Evolutionary conservation across 2,888 invertebrate genomes (phyloP).

Genomic region (Trichopria drosophilae): DNA sequence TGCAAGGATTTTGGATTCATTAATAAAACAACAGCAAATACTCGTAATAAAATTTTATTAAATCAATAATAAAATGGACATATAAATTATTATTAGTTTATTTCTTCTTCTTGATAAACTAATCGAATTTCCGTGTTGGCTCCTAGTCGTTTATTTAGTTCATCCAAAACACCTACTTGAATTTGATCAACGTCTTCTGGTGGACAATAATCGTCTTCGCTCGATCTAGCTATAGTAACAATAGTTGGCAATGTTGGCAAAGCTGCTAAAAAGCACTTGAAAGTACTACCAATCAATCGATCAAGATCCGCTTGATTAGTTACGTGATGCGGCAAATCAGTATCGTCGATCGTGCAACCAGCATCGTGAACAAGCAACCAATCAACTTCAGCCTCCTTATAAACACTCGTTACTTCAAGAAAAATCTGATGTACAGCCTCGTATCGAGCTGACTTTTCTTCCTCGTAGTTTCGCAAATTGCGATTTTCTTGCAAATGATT

Average conservation of each 20-base stretch:
- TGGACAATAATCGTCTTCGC: slow-evolving; percentile 88
- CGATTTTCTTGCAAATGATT: slow-evolving; percentile 67
- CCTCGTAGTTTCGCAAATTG: slow-evolving; percentile 60
- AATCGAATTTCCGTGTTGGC: slow-evolving; percentile 43
- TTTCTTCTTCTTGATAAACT: slow-evolving; percentile 43
- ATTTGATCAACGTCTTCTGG: slow-evolving; percentile 79
- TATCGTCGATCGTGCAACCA: slow-evolving; percentile 86
- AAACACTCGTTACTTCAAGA: slow-evolving; percentile 49
- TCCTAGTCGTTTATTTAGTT: slow-evolving; percentile 57
- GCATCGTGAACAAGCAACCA: slow-evolving; percentile 83
- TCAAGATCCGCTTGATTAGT: slow-evolving; percentile 71
- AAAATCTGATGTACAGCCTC: slow-evolving; percentile 45
- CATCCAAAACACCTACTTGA: slow-evolving; percentile 68
- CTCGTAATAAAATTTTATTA: too few relatives aligned
- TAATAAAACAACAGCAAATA: too few relatives aligned
- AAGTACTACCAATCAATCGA: slow-evolving; percentile 63
- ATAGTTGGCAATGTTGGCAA: slow-evolving; percentile 69
- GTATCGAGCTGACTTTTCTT: slow-evolving; percentile 47
- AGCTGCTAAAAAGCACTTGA: slow-evolving; percentile 64
- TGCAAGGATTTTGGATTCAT: slow-evolving; percentile 1
- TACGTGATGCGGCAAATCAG: slow-evolving; percentile 82
- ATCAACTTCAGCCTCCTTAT: slow-evolving; percentile 69
- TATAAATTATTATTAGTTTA: slow-evolving; percentile 21
- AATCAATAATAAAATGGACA: slow-evolving; percentile 3
- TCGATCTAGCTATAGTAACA: slow-evolving; percentile 79